Evolutionary conservation across 2,113 vertebrate genomes (phyloP).

Genomic region (Rana temporaria): DNA sequence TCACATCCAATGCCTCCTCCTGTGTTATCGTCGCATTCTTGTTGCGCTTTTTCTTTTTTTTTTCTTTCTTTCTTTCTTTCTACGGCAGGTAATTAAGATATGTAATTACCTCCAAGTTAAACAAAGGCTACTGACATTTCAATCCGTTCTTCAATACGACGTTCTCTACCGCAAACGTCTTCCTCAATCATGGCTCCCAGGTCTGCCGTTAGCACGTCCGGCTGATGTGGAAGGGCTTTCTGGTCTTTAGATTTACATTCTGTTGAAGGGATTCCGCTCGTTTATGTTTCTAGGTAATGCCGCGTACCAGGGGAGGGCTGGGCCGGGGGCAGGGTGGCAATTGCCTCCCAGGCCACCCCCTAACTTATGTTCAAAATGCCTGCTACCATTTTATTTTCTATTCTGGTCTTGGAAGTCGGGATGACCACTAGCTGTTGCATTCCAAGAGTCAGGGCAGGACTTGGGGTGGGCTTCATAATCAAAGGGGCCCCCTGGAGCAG

Average conservation of each 20-base stretch:
- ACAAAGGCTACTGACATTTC: conserved; percentile 50
- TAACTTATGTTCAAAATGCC: too few relatives aligned
- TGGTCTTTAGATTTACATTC: not conserved
- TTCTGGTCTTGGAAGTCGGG: too few relatives aligned
- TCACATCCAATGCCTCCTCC: conserved; percentile 27
- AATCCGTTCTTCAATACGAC: conserved; percentile 25
- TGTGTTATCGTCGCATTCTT: not conserved
- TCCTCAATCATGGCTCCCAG: not conserved
- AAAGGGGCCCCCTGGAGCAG: too few relatives aligned
- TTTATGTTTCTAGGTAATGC: too few relatives aligned
- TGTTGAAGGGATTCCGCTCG: too few relatives aligned
- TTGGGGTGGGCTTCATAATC: too few relatives aligned
- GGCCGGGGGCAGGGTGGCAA: too few relatives aligned
- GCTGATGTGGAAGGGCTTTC: not conserved
- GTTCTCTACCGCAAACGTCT: not conserved
- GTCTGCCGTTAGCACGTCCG: not conserved
- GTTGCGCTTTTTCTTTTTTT: not conserved
- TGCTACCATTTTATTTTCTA: too few relatives aligned
- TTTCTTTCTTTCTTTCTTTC: not conserved
- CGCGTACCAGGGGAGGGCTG: too few relatives aligned
- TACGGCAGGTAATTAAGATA: conserved; percentile 49
- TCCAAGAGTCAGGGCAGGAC: too few relatives aligned
- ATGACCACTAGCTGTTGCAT: too few relatives aligned
- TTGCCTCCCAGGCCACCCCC: too few relatives aligned
- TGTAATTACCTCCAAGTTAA: conserved; percentile 49